phyloP scores from a whole-genome alignment of 92 coral and sea anemone genomes.

The Galaxea fascicularis region DNA sequence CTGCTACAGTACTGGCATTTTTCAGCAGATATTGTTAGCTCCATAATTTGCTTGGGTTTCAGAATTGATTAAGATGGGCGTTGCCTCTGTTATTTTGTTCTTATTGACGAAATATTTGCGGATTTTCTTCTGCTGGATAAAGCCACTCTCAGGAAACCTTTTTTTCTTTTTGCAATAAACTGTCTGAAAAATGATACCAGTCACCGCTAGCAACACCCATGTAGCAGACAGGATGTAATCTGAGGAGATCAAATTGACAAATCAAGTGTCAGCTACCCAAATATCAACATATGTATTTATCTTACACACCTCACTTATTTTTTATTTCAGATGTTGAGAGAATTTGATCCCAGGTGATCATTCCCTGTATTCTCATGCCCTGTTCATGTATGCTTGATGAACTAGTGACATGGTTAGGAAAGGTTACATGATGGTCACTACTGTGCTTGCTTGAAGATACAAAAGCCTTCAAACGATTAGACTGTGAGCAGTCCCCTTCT shows the following conservation, averaged over 20 bases:
- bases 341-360: too few species aligned
- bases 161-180: constrained; percentile 51
- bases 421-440: too few species aligned
- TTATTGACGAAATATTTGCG: constrained; percentile 57
- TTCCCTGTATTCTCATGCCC: too few species aligned
- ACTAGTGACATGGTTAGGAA: too few species aligned
- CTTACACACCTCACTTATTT: too few species aligned
- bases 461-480: too few species aligned
- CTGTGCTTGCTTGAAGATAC: too few species aligned
- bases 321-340: too few species aligned
- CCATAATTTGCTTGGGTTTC: constrained; percentile 7
- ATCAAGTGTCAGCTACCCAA: background rate
- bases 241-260: constrained; percentile 9
- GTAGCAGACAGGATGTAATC: constrained; percentile 78
- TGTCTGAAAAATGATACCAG: constrained; percentile 78
- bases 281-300: too few species aligned
- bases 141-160: constrained; percentile 78
- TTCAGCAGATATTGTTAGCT: constrained; percentile 66
- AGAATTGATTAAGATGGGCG: constrained; percentile 75
- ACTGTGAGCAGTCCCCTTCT: too few species aligned
- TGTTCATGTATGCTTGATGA: too few species aligned
- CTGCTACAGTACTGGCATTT: background rate
- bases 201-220: constrained; percentile 76
- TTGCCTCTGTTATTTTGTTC: constrained; percentile 42
- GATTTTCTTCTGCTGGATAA: constrained; percentile 69